Evolutionary conservation across 1,140 invertebrate genomes (phyloP), one percentile per base, ranked within the genome.

Genomic region (Cyclina sinensis): DNA sequence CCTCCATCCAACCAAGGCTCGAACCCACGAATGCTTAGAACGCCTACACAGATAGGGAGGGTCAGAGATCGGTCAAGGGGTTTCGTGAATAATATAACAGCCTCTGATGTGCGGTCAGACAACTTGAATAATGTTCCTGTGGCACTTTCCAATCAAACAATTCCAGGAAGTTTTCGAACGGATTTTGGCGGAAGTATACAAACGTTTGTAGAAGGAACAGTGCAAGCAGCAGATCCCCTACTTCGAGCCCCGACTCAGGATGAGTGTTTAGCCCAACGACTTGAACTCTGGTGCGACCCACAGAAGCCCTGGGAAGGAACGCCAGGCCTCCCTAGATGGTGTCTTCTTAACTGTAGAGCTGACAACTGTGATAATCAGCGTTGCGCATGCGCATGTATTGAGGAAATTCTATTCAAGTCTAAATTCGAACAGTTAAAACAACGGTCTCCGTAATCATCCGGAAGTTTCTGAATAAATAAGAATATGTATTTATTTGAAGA

Each of bases 301-400:
- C 18, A 62, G 21, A n/a, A 37, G 11, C 54, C 59, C 1, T 81
- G 79, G 79, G 79, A 81, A 43, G 79, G 54, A 43, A 81, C 79
- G 14, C 79, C 79, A 27, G 79, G 79, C 18, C 27, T 81, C 0
- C 35, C 27, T 7, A 62, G 79, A 39, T 81, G 79, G 79, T 81
- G 79, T 65, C 51, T 81, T 18, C 51, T 81, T 5, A 81, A 81
- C 35, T 81, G 79, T 24, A 37, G 79, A 24, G 54, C 79, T 1
- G 79, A 81, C n/a, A 81, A 65, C 35, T 81, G 79, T 62, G 79
- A 81, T 57, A 81, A 65, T 62, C 59, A 62, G 11, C 48, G 79
- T 27, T 81, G 79, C 57, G 79, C 79, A 39, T 81, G 79, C 35
- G 48, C 79, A 21, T 81, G 79, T 65, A 81, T 81, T 24, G 79